Conservation (phyloP, 2,888 invertebrate species). For the Oscheius sp. region DNA sequence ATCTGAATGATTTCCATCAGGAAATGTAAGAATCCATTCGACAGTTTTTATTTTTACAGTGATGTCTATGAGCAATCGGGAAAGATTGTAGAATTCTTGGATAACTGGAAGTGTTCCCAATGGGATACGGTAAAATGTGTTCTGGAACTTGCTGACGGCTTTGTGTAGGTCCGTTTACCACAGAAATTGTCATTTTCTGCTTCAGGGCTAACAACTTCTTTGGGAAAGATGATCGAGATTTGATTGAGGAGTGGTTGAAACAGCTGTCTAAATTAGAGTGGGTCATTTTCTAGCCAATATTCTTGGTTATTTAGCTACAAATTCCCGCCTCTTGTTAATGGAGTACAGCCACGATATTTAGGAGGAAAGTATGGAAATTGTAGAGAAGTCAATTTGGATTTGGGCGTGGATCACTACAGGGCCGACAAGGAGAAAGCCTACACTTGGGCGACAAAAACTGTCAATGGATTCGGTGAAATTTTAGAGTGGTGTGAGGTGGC, state of each 20-base stretch:
- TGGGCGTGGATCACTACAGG: neutral
- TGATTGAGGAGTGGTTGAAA: constrained; percentile 32
- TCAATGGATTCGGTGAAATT: neutral
- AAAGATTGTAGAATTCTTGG: constrained; percentile 1
- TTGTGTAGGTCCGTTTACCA: neutral
- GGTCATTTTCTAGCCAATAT: no score
- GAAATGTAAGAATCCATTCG: constrained; percentile 39
- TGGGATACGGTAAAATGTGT: neutral
- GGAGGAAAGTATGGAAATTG: constrained; percentile 5
- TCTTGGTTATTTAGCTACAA: neutral
- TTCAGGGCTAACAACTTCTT: constrained; percentile 32
- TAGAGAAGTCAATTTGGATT: constrained; percentile 13
- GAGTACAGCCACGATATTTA: no score
- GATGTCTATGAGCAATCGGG: constrained; percentile 1
- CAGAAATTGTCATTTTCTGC: no score
- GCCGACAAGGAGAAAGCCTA: neutral
- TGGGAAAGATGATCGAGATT: constrained; percentile 38
- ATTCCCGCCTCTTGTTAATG: neutral
- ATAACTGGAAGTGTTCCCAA: neutral
- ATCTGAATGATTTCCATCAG: constrained; percentile 53
- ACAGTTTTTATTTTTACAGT: no score
- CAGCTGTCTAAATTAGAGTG: constrained; percentile 33
- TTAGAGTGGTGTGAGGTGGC: neutral
- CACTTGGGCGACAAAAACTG: neutral
- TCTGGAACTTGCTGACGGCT: neutral